phyloP scores from a whole-genome alignment of 2,113 vertebrate genomes.

The Fregetta grallaria region DNA sequence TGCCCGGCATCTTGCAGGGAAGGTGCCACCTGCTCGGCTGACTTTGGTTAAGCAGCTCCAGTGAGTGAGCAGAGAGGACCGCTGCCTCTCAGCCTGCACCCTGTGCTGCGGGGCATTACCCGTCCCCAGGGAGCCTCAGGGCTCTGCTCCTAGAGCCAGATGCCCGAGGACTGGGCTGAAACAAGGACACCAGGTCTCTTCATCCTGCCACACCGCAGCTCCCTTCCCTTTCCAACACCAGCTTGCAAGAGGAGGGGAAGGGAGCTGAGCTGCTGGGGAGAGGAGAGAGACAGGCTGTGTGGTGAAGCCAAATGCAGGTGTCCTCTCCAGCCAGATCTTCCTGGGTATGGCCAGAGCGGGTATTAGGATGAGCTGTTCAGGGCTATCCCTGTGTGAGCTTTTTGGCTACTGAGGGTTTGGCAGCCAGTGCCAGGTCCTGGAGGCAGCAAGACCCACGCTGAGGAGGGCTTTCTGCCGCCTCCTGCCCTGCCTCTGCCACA shows the following conservation, averaged over 20 bases:
- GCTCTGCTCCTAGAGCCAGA: neutral
- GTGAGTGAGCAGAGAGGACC: neutral
- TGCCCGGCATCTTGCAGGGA: neutral
- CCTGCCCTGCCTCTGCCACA: neutral
- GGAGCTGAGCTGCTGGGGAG: neutral
- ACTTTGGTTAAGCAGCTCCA: neutral
- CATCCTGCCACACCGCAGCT: neutral
- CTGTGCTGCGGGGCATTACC: rapidly evolving
- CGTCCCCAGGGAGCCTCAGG: neutral
- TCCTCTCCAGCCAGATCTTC: neutral
- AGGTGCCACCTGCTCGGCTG: neutral
- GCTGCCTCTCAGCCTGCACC: neutral
- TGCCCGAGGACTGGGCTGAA: neutral
- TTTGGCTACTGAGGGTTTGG: neutral
- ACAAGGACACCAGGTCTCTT: neutral
- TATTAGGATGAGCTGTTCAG: neutral
- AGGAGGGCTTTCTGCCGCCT: neutral
- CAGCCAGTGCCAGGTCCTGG: neutral
- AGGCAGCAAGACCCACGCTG: neutral
- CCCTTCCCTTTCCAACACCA: neutral
- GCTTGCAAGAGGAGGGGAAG: neutral
- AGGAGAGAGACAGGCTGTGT: neutral
- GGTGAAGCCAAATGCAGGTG: neutral
- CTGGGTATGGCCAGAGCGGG: neutral
- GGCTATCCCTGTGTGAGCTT: neutral